Conservation (phyloP, 2,797 vertebrate species). For the Merluccius polli region DNA sequence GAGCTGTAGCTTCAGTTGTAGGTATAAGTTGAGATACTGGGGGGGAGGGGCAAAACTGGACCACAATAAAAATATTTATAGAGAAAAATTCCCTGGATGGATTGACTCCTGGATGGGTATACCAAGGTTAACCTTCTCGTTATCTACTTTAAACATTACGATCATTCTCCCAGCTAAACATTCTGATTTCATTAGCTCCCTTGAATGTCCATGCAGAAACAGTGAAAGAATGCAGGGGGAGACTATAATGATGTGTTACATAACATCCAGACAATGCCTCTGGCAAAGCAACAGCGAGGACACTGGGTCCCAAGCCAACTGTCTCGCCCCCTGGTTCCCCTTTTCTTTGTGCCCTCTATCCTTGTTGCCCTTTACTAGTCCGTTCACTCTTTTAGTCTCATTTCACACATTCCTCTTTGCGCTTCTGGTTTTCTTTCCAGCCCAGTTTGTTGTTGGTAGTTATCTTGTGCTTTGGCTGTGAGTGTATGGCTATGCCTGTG, state of each 20-base stretch:
- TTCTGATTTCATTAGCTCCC: background rate
- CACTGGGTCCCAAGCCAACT: background rate
- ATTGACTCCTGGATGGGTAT: no score
- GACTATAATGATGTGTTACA: background rate
- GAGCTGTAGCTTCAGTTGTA: background rate
- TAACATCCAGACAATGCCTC: slow-evolving; percentile 1
- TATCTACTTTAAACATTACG: background rate
- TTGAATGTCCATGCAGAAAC: background rate
- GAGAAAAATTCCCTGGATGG: no score
- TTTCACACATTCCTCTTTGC: background rate
- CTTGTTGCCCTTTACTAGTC: background rate
- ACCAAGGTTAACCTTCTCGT: background rate
- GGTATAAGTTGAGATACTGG: no score
- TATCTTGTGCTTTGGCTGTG: background rate
- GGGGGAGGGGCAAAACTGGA: no score
- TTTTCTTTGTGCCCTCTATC: background rate
- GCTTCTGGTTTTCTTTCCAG: background rate
- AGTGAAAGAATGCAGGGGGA: background rate
- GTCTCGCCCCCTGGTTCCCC: background rate
- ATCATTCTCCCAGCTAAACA: background rate
- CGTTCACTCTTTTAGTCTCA: background rate
- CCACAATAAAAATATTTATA: no score
- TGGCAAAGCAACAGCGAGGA: background rate
- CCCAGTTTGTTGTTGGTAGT: background rate
- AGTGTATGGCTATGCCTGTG: no score